Base-by-base conservation (phyloP, 1,140 invertebrate species). In the Apis laboriosa region DNA sequence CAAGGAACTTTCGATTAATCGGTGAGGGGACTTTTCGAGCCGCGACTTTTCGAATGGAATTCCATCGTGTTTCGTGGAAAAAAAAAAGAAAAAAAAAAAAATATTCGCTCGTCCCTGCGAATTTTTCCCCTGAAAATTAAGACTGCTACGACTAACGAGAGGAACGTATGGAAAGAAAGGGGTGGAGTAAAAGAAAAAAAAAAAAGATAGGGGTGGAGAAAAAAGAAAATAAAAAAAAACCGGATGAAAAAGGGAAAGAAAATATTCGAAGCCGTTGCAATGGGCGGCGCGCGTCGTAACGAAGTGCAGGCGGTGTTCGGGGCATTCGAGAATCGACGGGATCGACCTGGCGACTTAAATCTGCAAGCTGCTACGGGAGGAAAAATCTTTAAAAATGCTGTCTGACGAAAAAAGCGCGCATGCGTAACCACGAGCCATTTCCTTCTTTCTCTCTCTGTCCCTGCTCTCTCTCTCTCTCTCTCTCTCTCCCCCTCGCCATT, bases 321-420 rank as follows among this genome's bases (percentile, higher is more conserved):
- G 85, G 80, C 76, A 80, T 79, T 77, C 74, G 85, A 72, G 85
- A 86, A 86, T 87, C 86, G 86, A 88, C 86, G 86, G 75, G 86
- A 84, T 88, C 86, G 82, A 88, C 78, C 86, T 58, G 86, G 86
- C 86, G 86, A 88, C 86, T 87, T 87, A 85, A 88, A 88, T 88
- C 86, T 82, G 83, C 79, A 89, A 87, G 84, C 86, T 77, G 81
- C 78, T 80, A 81, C 83, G 89, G 89, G 86, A 87, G 90, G 90
- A 91, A 92, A 92, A 92, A 92, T 92, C 91, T 92, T 92, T 92
- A 92, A 92, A 92, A 92, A 92, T 91, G 91, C 90, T 85, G 87
- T 90, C 87, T 86, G 90, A 91, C 86, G 91, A 92, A 92, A 92
- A 88, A 90, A 89, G 86, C 89, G 88, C 89, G 90, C 90, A 86